Percentiles rank a stretch among this genome's conserved stretches.
These are phyloP conservation scores for Drymodes brunneopygia DNA, from an alignment of 2,113 vertebrate species.

Conservation along the genomic window DNA sequence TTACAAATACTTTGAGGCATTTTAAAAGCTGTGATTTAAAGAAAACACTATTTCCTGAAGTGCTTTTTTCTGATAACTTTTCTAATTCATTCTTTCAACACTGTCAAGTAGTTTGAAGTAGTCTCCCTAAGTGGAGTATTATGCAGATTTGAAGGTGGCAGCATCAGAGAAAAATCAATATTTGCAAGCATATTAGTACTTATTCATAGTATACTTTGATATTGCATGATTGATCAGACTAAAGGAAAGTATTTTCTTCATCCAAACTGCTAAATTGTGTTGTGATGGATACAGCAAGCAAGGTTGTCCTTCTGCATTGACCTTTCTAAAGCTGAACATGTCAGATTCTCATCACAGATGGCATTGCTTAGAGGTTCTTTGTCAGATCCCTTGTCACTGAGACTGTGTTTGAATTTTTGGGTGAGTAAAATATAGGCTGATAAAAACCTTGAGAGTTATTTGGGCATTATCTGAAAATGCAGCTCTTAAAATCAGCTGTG, in stretches of 20 bases:
- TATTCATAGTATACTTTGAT: neutral
- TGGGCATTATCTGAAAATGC: neutral
- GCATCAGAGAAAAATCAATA: neutral
- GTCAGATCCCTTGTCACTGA: neutral
- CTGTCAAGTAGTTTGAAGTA: neutral
- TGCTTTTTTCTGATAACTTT: neutral
- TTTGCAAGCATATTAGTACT: neutral
- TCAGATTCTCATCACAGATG: slow-evolving; percentile 25
- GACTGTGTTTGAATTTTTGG: slow-evolving; percentile 1
- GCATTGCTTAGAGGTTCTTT: slow-evolving; percentile 25
- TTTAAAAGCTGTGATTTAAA: neutral
- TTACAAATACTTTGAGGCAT: neutral
- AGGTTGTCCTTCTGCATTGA: neutral
- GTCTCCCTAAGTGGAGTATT: neutral
- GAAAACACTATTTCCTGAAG: neutral
- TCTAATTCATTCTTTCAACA: neutral
- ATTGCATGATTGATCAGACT: neutral
- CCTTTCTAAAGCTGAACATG: slow-evolving; percentile 9
- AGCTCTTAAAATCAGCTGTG: neutral
- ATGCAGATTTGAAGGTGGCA: neutral
- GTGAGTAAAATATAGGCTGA: neutral
- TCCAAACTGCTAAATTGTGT: neutral
- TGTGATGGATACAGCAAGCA: neutral
- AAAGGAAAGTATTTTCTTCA: neutral
- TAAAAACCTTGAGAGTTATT: neutral